Conservation (phyloP, 2,888 invertebrate species). For the Ferdinandea cuprea region DNA sequence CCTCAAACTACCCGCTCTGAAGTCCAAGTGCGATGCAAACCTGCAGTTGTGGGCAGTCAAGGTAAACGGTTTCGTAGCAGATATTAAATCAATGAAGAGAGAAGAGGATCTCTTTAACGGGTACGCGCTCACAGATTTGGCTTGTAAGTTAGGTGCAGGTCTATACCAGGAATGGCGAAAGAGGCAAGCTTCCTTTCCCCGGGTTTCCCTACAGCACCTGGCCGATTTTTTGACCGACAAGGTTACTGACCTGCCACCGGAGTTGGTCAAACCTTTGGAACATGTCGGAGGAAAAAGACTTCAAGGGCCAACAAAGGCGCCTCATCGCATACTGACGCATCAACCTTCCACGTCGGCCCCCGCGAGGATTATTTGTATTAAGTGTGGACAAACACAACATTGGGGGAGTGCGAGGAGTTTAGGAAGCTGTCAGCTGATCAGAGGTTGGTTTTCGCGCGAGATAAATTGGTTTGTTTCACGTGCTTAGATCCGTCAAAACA, state of each 20-base stretch:
- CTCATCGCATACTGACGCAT: background rate
- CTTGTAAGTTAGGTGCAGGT: background rate
- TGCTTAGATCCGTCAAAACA: conserved; percentile 15
- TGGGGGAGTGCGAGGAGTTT: background rate
- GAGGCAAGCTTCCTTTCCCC: background rate
- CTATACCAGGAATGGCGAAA: background rate
- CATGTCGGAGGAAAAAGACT: background rate
- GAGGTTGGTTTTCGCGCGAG: background rate
- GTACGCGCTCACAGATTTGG: background rate
- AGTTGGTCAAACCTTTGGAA: background rate
- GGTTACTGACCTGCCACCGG: background rate
- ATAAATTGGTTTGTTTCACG: conserved; percentile 13
- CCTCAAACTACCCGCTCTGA: background rate
- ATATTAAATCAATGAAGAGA: conserved; percentile 1
- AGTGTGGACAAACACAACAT: background rate
- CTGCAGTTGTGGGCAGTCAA: conserved; percentile 17
- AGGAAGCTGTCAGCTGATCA: background rate
- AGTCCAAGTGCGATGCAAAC: conserved; percentile 4
- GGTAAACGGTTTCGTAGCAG: conserved; percentile 19
- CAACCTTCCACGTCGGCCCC: background rate
- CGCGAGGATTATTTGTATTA: background rate
- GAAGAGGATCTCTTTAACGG: background rate
- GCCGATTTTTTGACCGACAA: background rate
- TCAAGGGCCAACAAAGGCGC: background rate
- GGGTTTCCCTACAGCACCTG: background rate